A percentile compares a stretch with the other conserved stretches of the same genome.
Conservation (phyloP, 2,888 invertebrate species). For the Acheta domesticus region DNA sequence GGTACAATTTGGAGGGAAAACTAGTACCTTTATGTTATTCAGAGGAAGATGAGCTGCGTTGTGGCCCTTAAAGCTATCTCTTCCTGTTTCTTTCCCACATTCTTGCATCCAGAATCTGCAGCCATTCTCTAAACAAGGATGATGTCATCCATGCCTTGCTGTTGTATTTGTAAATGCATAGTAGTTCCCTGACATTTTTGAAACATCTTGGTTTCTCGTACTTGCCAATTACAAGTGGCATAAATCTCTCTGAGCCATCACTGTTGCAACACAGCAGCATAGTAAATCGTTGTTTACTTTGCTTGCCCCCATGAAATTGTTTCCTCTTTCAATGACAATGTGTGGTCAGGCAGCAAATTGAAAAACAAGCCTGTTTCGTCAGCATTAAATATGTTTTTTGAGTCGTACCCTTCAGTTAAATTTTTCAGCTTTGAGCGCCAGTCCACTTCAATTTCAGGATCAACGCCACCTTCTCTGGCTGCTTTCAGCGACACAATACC, state of each 20-base stretch:
- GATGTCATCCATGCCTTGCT: neutral
- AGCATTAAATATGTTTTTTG: slow-evolving; percentile 21
- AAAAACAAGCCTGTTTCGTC: slow-evolving; percentile 25
- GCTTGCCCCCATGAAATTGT: slow-evolving; percentile 24
- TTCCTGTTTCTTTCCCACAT: neutral
- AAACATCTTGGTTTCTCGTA: neutral
- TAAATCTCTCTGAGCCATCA: neutral
- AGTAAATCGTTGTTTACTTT: neutral
- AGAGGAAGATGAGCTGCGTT: too few species aligned
- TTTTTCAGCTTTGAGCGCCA: neutral
- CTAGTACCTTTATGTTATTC: too few species aligned
- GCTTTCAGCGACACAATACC: neutral
- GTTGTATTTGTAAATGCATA: neutral
- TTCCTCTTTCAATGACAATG: too few species aligned
- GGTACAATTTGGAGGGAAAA: too few species aligned
- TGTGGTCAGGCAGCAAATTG: slow-evolving; percentile 25
- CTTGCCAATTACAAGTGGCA: neutral
- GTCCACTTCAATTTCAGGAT: neutral
- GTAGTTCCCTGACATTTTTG: neutral
- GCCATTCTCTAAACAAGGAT: neutral
- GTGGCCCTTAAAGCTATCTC: neutral
- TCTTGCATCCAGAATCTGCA: neutral
- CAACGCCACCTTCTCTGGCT: neutral
- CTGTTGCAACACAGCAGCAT: neutral
- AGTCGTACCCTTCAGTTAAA: neutral